These are phyloP conservation scores for Harmothoe impar DNA, from an alignment of 2,888 invertebrate species.

Conservation along the genomic window DNA sequence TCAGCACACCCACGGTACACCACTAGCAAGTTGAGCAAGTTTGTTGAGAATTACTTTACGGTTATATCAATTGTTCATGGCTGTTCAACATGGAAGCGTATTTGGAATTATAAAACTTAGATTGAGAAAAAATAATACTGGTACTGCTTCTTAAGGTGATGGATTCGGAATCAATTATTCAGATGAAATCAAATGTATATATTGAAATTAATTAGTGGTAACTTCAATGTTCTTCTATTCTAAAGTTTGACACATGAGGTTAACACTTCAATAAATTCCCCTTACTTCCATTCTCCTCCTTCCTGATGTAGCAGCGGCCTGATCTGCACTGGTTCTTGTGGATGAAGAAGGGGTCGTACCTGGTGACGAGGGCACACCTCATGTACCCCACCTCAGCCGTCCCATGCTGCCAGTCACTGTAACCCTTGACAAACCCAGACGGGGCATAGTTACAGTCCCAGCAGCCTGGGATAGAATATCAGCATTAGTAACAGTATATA, in stretches of 20 bases:
- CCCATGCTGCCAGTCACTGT: not conserved
- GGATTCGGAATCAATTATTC: no score
- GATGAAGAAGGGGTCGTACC: not conserved
- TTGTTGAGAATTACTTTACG: no score
- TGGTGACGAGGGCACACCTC: conserved; percentile 19
- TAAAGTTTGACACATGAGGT: not conserved
- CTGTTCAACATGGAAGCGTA: no score
- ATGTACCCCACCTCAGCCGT: conserved; percentile 52
- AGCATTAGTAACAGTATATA: no score
- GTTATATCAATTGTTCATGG: no score
- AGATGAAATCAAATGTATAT: no score
- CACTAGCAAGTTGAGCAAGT: no score
- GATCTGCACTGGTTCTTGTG: conserved; percentile 25
- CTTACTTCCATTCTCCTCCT: conserved; percentile 58
- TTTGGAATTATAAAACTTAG: no score
- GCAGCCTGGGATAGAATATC: not conserved
- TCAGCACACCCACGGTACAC: conserved; percentile 67
- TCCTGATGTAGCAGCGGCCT: conserved; percentile 54
- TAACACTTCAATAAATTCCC: no score
- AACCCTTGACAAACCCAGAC: conserved; percentile 35
- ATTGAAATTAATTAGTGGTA: not conserved
- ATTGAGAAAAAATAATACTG: no score
- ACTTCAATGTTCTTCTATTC: not conserved
- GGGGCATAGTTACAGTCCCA: conserved; percentile 65
- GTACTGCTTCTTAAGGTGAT: no score